These are phyloP conservation scores for Pyrocoelia pectoralis DNA, from an alignment of 2,888 invertebrate species.

Conservation along the genomic window DNA sequence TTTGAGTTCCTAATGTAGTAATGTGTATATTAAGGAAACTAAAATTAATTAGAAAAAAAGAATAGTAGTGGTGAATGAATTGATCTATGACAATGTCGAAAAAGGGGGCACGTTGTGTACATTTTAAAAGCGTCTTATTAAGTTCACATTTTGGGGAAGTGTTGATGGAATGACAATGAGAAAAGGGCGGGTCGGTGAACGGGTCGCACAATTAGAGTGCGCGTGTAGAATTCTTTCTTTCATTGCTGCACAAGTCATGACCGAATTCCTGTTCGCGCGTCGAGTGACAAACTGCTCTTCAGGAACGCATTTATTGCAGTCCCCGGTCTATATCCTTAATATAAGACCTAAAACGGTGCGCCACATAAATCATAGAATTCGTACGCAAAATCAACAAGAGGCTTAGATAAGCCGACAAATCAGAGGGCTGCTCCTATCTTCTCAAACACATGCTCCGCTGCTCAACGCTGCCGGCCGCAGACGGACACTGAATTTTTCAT, in stretches of 20 bases:
- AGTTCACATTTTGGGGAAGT: conserved; percentile 48
- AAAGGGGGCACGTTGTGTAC: conserved; percentile 26
- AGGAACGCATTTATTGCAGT: conserved; percentile 48
- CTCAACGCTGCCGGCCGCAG: conserved; percentile 48
- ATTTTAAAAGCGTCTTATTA: conserved; percentile 45
- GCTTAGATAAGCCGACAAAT: conserved; percentile 55
- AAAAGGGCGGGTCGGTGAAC: conserved; percentile 42
- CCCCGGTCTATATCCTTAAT: conserved; percentile 38
- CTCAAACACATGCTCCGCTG: conserved; percentile 50
- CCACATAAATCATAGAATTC: conserved; percentile 46
- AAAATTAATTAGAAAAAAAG: background rate
- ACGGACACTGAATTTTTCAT: conserved; percentile 60
- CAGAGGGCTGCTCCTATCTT: conserved; percentile 54
- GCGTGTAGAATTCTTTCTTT: conserved; percentile 52
- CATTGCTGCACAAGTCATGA: conserved; percentile 45
- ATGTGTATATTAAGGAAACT: background rate
- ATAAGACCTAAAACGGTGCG: conserved; percentile 35
- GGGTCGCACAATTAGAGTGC: conserved; percentile 46
- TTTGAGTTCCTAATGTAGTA: too few species aligned
- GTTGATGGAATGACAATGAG: conserved; percentile 48
- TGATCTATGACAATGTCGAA: conserved; percentile 9
- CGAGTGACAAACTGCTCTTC: conserved; percentile 46
- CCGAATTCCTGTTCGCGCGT: conserved; percentile 46
- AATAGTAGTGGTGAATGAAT: conserved; percentile 14
- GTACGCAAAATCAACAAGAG: conserved; percentile 55